Base-by-base conservation (phyloP, 2,888 invertebrate genomes). In the Agrochola lota region DNA sequence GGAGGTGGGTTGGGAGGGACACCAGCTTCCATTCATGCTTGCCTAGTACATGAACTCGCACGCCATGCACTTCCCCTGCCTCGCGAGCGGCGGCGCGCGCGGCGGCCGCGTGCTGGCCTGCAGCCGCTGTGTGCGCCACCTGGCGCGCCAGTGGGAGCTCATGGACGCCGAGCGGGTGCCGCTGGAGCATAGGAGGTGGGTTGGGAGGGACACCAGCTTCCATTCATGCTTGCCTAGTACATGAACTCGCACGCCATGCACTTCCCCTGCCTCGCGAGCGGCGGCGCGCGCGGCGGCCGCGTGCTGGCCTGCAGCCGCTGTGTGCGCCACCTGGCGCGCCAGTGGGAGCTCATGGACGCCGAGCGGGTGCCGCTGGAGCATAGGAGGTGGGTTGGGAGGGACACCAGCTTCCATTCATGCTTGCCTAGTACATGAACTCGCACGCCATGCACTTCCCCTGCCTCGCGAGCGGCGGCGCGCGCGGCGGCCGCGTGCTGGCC, bases 91-190 rank as follows among this genome's bases (percentile, higher is more conserved):
- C 79, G 90, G 68, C 94, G 98, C 98, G 30, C 78, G 85, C 9
- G 88, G 82, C 11, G 84, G 81, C 5, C 77, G 83, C 23, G 86
- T 85, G 75, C 86, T 85, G 57, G 85, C 84, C 4, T 85, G 99
- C 96, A 97, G 97, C 83, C 91, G 98, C 90, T 99, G 87, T 94
- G 98, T 98, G 71, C 62, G 84, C 0, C 98, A 98, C 94, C 97
- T 99, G 84, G 98, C 98, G 99, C 97, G 98, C 78, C 99, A 99
- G 95, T 99, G 99, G 99, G 98, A 99, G 91, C 97, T 97, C 72
- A 97, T 98, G 97, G 99, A 99, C 94, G 97, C 97, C 8, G 98
- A 98, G 92, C 96, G 98, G 71, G 97, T 98, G 85, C 98, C 98
- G 67, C 94, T 98, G 68, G 98, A 81, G 76, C 97, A 98, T 81